Conservation (phyloP, 37 sponge, comb jelly and placozoan genomes). For the Spongilla lacustris region DNA sequence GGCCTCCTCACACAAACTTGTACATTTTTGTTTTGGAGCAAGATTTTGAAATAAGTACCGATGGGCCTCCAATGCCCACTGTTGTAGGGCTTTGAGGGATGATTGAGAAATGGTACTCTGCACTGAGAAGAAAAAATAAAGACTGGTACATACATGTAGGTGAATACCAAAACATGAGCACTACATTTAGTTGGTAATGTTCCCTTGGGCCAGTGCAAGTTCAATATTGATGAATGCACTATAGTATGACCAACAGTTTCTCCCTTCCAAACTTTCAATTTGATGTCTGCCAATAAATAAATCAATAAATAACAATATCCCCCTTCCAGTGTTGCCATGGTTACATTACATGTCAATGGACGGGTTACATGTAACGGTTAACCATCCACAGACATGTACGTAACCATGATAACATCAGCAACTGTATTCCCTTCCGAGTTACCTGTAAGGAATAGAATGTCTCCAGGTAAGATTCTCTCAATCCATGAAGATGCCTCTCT, state of each 20-base stretch:
- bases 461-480: conserved; percentile 58
- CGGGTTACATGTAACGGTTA: too few relatives aligned
- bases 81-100: neutral
- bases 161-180: neutral
- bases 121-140: neutral
- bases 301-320: too few relatives aligned
- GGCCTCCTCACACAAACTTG: too few relatives aligned
- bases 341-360: too few relatives aligned
- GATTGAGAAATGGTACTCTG: neutral
- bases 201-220: conserved; percentile 48
- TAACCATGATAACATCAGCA: too few relatives aligned
- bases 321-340: too few relatives aligned
- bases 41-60: neutral
- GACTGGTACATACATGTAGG: neutral
- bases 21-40: neutral
- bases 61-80: neutral
- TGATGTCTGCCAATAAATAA: conserved; percentile 19
- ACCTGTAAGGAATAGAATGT: conserved; percentile 44
- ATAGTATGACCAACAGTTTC: conserved; percentile 61
- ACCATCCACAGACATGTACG: too few relatives aligned
- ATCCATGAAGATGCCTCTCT: conserved; percentile 55
- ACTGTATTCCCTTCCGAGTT: neutral
- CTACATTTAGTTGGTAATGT: conserved; percentile 19
- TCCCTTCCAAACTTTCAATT: conserved; percentile 36
- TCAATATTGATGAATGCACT: conserved; percentile 38